phyloP scores from a whole-genome alignment of 2,797 vertebrate genomes.

The Myotis pilosus region DNA sequence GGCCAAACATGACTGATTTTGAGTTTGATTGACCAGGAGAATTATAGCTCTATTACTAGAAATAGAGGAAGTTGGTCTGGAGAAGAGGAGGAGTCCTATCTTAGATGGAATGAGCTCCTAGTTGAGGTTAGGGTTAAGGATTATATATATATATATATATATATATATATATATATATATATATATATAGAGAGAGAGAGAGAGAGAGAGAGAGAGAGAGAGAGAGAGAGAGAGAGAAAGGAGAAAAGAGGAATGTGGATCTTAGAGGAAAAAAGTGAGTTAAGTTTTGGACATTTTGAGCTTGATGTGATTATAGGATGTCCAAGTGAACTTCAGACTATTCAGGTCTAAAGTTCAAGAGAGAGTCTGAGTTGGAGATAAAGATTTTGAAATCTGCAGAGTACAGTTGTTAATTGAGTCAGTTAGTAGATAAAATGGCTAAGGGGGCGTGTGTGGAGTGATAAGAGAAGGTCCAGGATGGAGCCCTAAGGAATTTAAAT shows the following conservation, averaged over 20 bases:
- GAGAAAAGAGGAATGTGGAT: neutral
- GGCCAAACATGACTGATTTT: neutral
- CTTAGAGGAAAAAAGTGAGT: neutral
- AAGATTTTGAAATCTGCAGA: constrained; percentile 34
- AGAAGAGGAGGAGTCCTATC: neutral
- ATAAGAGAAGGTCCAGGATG: neutral
- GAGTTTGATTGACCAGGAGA: neutral
- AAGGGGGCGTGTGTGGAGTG: neutral
- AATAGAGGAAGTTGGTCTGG: neutral
- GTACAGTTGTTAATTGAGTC: neutral
- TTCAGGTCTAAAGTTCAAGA: neutral
- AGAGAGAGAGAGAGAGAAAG: neutral
- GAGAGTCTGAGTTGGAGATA: constrained; percentile 8
- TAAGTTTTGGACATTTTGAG: neutral
- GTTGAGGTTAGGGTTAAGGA: neutral
- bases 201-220: neutral
- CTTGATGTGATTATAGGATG: neutral
- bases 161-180: no score
- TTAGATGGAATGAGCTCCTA: neutral
- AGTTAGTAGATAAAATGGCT: neutral
- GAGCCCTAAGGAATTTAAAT: neutral
- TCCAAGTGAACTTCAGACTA: neutral
- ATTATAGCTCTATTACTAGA: neutral
- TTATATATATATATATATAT: no score
- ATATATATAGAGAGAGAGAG: no score